A percentile compares a stretch with the other conserved stretches of the same genome.
Conservation (phyloP, 2,113 vertebrate species). For the Pitta sordida region DNA sequence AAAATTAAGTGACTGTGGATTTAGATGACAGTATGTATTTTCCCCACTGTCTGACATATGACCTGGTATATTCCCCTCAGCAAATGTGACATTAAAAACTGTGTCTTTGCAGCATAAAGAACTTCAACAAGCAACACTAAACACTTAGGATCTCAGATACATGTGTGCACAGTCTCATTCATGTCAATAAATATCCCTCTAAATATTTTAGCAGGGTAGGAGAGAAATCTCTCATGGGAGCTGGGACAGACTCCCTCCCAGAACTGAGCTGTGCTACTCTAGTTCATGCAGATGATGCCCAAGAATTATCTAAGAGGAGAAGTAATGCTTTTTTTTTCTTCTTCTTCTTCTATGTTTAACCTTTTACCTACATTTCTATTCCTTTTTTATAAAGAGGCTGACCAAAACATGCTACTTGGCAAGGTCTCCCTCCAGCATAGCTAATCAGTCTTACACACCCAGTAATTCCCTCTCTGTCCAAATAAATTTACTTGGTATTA, state of each 20-base stretch:
- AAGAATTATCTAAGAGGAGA: conserved; percentile 29
- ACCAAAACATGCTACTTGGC: conserved; percentile 53
- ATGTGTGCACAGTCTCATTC: neutral
- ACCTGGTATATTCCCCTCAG: neutral
- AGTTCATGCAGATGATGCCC: conserved; percentile 20
- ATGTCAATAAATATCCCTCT: neutral
- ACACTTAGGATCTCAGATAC: neutral
- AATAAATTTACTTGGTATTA: conserved; percentile 32
- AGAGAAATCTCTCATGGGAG: neutral
- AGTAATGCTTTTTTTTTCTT: neutral
- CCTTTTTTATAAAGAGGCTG: conserved; percentile 27
- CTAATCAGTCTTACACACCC: conserved; percentile 64
- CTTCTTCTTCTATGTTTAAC: conserved; percentile 6
- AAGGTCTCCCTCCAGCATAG: conserved; percentile 54
- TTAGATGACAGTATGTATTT: neutral
- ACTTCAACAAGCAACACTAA: neutral
- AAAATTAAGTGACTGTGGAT: neutral
- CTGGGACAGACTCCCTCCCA: neutral
- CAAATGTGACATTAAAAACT: neutral
- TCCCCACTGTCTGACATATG: neutral
- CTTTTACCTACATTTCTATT: conserved; percentile 61
- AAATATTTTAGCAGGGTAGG: neutral
- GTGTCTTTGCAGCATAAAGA: neutral
- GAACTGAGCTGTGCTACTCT: neutral
- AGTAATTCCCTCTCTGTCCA: conserved; percentile 48